Percentiles rank a stretch among this genome's conserved stretches.
These are phyloP conservation scores for Okapia johnstoni DNA, from an alignment of 2,113 vertebrate species.

Conservation along the genomic window DNA sequence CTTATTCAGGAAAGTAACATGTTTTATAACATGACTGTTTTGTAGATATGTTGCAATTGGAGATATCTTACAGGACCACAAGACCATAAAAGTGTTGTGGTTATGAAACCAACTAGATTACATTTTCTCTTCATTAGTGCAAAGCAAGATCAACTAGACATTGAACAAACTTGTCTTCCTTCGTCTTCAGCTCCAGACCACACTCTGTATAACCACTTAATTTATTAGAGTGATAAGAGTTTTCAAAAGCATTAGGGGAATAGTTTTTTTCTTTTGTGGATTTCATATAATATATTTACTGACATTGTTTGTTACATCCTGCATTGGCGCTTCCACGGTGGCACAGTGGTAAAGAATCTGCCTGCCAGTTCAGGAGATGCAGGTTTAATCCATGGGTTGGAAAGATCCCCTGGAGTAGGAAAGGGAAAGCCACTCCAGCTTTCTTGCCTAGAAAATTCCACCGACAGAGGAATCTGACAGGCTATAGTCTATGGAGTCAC, in stretches of 20 bases:
- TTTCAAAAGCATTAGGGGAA: neutral
- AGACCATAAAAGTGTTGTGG: neutral
- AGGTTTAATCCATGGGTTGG: neutral
- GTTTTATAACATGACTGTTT: neutral
- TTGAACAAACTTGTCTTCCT: neutral
- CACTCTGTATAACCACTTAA: neutral
- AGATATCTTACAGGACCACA: neutral
- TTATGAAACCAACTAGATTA: neutral
- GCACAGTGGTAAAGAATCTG: neutral
- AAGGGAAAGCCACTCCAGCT: neutral
- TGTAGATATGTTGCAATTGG: neutral
- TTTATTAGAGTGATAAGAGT: neutral
- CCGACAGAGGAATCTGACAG: neutral
- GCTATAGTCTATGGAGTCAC: neutral
- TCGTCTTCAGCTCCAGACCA: neutral
- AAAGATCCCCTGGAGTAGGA: neutral
- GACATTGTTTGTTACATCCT: neutral
- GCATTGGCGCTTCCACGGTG: accelerated
- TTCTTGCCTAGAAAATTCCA: neutral
- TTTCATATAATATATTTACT: neutral
- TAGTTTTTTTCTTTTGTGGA: neutral
- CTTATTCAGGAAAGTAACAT: neutral
- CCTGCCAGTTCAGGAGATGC: neutral
- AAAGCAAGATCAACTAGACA: neutral
- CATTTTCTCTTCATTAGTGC: neutral